Percentiles rank a stretch among this genome's conserved stretches.
Evolutionary conservation across 2,113 vertebrate genomes (phyloP).

Genomic region (Odocoileus hemionus): DNA sequence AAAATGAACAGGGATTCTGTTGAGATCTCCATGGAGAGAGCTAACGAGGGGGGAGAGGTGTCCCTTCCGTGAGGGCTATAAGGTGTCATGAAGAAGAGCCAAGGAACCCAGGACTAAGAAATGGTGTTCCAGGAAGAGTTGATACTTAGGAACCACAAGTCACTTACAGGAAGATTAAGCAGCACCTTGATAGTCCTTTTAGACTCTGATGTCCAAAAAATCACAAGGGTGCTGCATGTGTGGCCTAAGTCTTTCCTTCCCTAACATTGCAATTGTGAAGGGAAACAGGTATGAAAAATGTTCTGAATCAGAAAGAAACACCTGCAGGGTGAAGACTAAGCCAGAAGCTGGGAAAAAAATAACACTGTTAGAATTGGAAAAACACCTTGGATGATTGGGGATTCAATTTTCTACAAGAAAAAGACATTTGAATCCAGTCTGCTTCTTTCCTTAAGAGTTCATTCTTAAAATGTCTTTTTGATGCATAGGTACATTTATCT

Average conservation of each 20-base stretch:
- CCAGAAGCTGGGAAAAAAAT: not conserved
- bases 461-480: slow-evolving; percentile 58
- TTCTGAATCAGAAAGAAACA: not conserved
- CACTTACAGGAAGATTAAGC: not conserved
- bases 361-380: not conserved
- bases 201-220: not conserved
- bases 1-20: not conserved
- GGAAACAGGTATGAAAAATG: not conserved
- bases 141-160: not conserved
- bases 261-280: not conserved
- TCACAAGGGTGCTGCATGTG: not conserved
- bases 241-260: not conserved
- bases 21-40: not conserved
- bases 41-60: not conserved
- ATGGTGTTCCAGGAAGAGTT: not conserved
- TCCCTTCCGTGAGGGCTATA: not conserved
- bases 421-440: slow-evolving; percentile 57
- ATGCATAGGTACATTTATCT: slow-evolving; percentile 62
- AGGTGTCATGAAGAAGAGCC: not conserved
- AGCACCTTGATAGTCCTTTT: not conserved
- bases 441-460: slow-evolving; percentile 44
- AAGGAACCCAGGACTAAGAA: not conserved
- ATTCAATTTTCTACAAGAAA: not conserved
- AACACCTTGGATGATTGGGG: not conserved
- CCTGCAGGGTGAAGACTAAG: no score